phyloP scores from a whole-genome alignment of 1,140 invertebrate genomes.

The Lethrus apterus region DNA sequence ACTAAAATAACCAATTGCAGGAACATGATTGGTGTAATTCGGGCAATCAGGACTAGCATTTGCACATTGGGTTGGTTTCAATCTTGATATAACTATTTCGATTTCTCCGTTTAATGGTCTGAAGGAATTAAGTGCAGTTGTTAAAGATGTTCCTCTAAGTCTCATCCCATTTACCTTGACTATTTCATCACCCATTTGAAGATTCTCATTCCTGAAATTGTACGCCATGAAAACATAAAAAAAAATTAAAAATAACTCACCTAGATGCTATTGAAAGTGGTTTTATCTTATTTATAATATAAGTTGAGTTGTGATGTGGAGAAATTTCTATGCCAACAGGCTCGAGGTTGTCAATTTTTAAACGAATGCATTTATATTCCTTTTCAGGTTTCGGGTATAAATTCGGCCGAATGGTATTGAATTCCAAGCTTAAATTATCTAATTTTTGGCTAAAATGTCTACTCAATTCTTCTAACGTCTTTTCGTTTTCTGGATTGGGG shows the following conservation, averaged over 20 bases:
- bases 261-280: constrained; percentile 39
- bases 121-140: constrained; percentile 27
- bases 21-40: too few species aligned
- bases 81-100: constrained; percentile 35
- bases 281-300: constrained; percentile 53
- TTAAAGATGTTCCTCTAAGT: constrained; percentile 65
- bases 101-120: constrained; percentile 29
- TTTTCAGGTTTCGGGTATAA: constrained; percentile 20
- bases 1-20: too few species aligned
- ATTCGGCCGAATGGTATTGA: background rate
- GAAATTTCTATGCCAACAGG: constrained; percentile 54
- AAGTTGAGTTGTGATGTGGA: constrained; percentile 41
- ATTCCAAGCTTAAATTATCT: constrained; percentile 7
- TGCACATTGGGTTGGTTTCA: constrained; percentile 60
- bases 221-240: too few species aligned
- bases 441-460: constrained; percentile 2
- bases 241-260: constrained; percentile 13
- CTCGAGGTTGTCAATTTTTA: constrained; percentile 43
- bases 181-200: constrained; percentile 75
- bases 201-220: constrained; percentile 62
- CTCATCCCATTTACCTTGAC: constrained; percentile 74
- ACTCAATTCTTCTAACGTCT: background rate
- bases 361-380: constrained; percentile 41
- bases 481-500: too few species aligned
- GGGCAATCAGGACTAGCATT: too few species aligned